Evolutionary conservation across 2,113 vertebrate species (phyloP).

Genomic region (Dicaeum eximium): DNA sequence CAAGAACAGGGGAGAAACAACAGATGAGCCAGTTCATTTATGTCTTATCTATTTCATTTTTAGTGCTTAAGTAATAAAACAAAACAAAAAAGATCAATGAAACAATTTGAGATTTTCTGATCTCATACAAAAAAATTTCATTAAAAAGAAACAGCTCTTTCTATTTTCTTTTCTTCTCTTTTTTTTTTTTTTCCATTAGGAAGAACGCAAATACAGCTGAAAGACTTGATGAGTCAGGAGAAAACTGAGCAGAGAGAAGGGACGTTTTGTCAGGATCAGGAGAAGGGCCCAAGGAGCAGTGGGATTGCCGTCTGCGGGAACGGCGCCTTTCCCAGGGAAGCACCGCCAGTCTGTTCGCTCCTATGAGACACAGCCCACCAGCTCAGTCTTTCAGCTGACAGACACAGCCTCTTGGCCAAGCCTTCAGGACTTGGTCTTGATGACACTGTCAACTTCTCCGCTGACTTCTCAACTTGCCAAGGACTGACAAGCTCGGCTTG

Average conservation of each 20-base stretch:
- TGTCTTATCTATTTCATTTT: slow-evolving; percentile 24
- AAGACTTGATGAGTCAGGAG: slow-evolving; percentile 8
- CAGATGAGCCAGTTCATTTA: background rate
- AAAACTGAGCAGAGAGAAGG: background rate
- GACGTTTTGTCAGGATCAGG: background rate
- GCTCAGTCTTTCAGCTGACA: background rate
- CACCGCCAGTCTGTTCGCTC: background rate
- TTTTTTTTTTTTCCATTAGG: background rate
- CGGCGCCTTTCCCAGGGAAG: background rate
- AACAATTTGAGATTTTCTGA: slow-evolving; percentile 23
- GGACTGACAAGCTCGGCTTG: background rate
- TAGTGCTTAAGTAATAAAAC: slow-evolving; percentile 23
- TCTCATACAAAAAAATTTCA: slow-evolving; percentile 9
- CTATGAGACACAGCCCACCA: background rate
- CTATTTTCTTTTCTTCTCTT: background rate
- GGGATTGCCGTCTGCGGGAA: background rate
- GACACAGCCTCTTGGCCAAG: background rate
- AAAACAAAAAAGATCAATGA: slow-evolving; percentile 32
- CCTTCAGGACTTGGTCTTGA: background rate
- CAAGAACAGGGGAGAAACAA: background rate
- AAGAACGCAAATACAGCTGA: background rate
- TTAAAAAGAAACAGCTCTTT: slow-evolving; percentile 7
- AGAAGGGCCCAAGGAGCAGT: background rate
- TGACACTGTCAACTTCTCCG: background rate
- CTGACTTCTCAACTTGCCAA: background rate